These are phyloP conservation scores for Huso huso DNA, from an alignment of 2,797 vertebrate genomes.

Conservation along the genomic window DNA sequence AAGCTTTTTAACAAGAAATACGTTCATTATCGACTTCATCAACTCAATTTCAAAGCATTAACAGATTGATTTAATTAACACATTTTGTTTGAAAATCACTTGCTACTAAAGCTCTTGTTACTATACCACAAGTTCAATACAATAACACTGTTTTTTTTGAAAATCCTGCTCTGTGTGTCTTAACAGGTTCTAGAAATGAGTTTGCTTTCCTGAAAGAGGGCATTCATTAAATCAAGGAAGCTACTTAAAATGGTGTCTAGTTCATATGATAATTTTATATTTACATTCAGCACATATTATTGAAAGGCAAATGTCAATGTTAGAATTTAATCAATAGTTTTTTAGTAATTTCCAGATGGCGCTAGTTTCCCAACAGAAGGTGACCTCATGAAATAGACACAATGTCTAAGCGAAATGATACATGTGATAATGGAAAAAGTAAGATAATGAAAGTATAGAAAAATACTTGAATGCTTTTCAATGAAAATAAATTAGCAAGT, in stretches of 20 bases:
- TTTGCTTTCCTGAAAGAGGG: slow-evolving; percentile 39
- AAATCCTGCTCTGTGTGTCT: slow-evolving; percentile 6
- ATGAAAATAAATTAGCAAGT: no score
- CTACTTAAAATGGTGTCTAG: slow-evolving; percentile 33
- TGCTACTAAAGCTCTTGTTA: no score
- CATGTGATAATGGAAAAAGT: slow-evolving; percentile 39
- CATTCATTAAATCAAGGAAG: slow-evolving; percentile 49
- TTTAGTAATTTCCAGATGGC: slow-evolving; percentile 17
- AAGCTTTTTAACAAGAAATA: no score
- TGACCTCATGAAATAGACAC: no score
- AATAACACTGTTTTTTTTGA: slow-evolving; percentile 1
- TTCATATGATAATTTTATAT: slow-evolving; percentile 36
- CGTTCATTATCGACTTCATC: no score
- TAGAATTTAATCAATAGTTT: slow-evolving; percentile 42
- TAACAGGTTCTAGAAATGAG: slow-evolving; percentile 24
- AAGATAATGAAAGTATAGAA: slow-evolving; percentile 2
- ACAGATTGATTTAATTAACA: no score
- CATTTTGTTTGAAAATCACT: no score
- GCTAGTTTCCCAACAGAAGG: slow-evolving; percentile 24
- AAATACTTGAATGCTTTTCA: no score
- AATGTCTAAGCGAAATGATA: slow-evolving; percentile 20
- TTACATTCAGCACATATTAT: slow-evolving; percentile 31
- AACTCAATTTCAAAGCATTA: no score
- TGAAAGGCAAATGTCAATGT: slow-evolving; percentile 38
- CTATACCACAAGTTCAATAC: no score